Base-by-base conservation (phyloP, 92 coral and sea anemone genomes). In the Phenganax subtilis region DNA sequence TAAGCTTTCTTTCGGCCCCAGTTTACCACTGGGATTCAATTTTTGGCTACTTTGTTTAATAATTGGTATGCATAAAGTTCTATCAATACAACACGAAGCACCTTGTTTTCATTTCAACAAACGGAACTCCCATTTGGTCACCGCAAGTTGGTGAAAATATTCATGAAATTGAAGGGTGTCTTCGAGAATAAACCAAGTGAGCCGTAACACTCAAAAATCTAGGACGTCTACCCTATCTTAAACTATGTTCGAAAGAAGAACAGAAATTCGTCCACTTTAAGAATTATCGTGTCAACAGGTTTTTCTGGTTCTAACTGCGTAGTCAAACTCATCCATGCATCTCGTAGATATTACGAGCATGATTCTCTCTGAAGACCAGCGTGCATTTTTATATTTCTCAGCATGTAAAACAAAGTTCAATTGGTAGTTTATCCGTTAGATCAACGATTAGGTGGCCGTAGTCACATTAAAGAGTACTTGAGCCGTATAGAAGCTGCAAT, bases 331-430 rank as follows among this genome's bases (percentile, higher is more conserved):
- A 20, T 20, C 25, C 25, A 83, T 82, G 7, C 58, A 86, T 20
- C 25, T 20, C 25, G 25, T 20, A 20, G 25, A 20, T 20, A 6
- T 74, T 10, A 3, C 29, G 73, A 31, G 53, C 0, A 2, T 58
- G 64, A 51, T 82, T 55, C 12, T 62, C 62, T 54, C 71, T 86
- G 86, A 54, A 86, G 29, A 10, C 81, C 56, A 14, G 29, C 82
- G 86, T n/a, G 55, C 52, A 9, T 86, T 86, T 61, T 7, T 20
- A 52, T n/a, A 53, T 86, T 51, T 27, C 31, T 8, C 74, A 71
- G 6, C 75, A 69, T 51, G 80, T 86, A 14, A 86, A 76, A 51
- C 89, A 85, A 53, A 85, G 85, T 20, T 81, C 80, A 44, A 65
- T 53, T 37, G 81, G 86, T 10, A 81, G 80, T 6, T 7, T 84